Evolutionary conservation across 1,140 invertebrate genomes (phyloP), one percentile per base, ranked within the genome.

Genomic region (Anoplolepis gracilipes): DNA sequence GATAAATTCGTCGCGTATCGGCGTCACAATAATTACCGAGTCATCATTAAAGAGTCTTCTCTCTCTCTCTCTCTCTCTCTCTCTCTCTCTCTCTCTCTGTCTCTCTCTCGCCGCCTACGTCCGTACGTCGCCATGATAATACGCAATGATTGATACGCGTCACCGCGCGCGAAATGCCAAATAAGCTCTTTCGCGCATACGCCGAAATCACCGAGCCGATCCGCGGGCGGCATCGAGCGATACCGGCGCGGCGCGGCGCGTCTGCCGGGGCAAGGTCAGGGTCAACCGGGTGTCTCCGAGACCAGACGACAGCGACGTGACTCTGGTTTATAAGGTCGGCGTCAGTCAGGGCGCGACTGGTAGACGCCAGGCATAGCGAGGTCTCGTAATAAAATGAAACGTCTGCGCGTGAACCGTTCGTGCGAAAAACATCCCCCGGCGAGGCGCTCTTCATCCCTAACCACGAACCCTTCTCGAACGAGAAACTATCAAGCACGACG

Each of bases 241-340:
- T 87, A 59, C 76, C 33, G 33, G n/a, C n/a, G n/a, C n/a, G n/a
- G n/a, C n/a, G n/a, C 79, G 81, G 86, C 84, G 88, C 78, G 62
- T 72, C 85, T 81, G 72, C 28, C 30, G n/a, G 81, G 61, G 85
- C 87, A 88, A 88, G 90, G 59, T 77, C 84, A 79, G 82, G 87
- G 78, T 33, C 76, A 16, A 55, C 7, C 49, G 57, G 30, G 65
- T 84, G 62, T 88, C 86, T 89, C 61, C 46, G 53, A 62, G 72
- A 88, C 16, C 84, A n/a, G 5, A 30, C 11, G 88, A 79, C 81
- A 49, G 85, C 59, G 84, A 85, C 85, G 77, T 28, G 25, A 72
- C 57, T 33, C 25, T 46, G 79, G 46, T 76, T 85, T 36, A 4
- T 87, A 86, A 88, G 84, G 76, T 81, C 85, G 79, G 46, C n/a